These are phyloP conservation scores for Zosterops japonicus DNA, from an alignment of 2,113 vertebrate genomes.

Conservation along the genomic window DNA sequence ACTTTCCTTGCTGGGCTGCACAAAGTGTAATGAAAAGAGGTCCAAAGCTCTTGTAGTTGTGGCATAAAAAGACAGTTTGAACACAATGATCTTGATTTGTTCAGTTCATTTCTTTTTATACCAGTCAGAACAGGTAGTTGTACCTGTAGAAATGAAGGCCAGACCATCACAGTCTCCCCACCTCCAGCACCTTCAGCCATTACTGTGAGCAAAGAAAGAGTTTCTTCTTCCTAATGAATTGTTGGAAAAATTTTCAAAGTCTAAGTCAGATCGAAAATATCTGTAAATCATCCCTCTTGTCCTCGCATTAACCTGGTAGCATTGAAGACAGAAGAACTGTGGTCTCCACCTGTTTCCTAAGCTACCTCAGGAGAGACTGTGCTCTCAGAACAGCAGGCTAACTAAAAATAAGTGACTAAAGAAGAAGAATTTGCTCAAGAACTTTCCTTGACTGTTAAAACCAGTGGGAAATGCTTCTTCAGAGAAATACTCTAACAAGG, in stretches of 20 bases:
- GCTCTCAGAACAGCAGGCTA: background rate
- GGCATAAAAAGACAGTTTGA: background rate
- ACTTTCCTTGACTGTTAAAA: constrained; percentile 3
- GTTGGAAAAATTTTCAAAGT: background rate
- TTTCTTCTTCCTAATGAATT: background rate
- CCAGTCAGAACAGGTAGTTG: background rate
- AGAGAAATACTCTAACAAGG: background rate
- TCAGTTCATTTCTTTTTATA: background rate
- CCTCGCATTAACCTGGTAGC: background rate
- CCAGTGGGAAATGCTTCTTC: background rate
- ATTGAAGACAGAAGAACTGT: background rate
- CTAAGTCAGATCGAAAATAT: background rate
- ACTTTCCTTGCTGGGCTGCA: background rate
- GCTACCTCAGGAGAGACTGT: background rate
- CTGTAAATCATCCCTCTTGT: background rate
- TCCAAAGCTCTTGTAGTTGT: background rate
- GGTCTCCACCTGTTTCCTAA: background rate
- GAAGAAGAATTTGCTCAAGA: background rate
- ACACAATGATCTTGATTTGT: background rate
- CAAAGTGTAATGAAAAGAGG: background rate
- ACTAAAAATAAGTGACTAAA: background rate
- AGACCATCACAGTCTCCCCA: background rate
- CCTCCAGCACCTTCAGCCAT: background rate
- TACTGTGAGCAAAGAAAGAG: background rate
- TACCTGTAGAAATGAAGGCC: background rate